Base-by-base conservation (phyloP, 2,888 invertebrate genomes). In the Rhagonycha lutea region DNA sequence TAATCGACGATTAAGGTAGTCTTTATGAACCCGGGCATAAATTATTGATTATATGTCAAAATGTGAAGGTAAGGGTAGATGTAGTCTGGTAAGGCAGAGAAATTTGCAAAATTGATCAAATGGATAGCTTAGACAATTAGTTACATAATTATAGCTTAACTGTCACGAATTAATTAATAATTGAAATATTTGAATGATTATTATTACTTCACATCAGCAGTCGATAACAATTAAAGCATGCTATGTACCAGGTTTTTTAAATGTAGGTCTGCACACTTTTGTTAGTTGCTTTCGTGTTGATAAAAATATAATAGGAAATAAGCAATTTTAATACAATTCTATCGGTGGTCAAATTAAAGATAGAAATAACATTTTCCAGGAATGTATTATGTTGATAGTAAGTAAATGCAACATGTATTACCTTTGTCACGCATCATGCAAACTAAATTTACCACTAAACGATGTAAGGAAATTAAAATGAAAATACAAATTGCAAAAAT, bases 401-500 rank as follows among this genome's bases (percentile, higher is more conserved):
- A 65, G 63, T 65, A 65, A 72, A 12, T 68, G 68, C 72, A 72
- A 32, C 23, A 61, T 61, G 71, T 67, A 68, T 61, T 72, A 61
- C 61, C 29, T 29, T 60, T 61, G 72, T 72, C 72, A 72, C 72
- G 72, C 72, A 72, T 61, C 72, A 60, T 72, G 72, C 72, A 72
- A 72, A 14, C 23, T 11, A 70, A 68, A 65, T 72, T 72, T 68
- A 61, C 61, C 60, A 61, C 4, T 32, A 71, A 62, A 14, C 70
- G 70, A 61, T 32, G 14, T 26, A 29, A 65, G n/a, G 28, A 32
- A 8, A 32, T 65, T 62, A 47, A 65, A 65, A 26, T 65, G 65
- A 65, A 71, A 71, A 12, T 14, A 65, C 65, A 65, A 65, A 71
- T 71, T 71, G 32, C 60, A 62, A 70, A 70, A 26, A 23, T 63